These are phyloP conservation scores for Lamprotornis superbus DNA, from an alignment of 2,113 vertebrate species.

Conservation along the genomic window DNA sequence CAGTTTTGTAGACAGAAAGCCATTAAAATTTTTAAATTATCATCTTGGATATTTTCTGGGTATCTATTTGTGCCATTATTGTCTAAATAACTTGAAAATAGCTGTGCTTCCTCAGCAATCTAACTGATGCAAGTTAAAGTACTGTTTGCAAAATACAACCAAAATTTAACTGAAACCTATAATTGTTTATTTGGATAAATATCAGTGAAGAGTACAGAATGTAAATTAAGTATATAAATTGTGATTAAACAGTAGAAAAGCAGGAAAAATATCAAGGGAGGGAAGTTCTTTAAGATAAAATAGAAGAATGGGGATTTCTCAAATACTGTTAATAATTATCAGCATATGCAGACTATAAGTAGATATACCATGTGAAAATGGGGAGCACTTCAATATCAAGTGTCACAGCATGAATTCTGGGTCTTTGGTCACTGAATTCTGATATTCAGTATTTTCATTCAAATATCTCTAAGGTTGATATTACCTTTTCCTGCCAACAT, in stretches of 20 bases:
- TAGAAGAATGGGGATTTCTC: neutral
- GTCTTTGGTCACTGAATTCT: neutral
- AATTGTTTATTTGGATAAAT: neutral
- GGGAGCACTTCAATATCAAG: neutral
- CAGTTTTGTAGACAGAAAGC: neutral
- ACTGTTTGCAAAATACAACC: neutral
- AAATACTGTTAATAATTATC: neutral
- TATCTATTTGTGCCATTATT: neutral
- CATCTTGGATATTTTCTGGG: neutral
- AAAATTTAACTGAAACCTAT: neutral
- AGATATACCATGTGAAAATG: neutral
- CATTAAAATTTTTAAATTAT: neutral
- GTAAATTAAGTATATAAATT: neutral
- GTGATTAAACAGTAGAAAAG: neutral
- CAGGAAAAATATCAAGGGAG: neutral
- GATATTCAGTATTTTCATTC: neutral
- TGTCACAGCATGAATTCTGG: neutral
- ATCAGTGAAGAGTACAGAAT: neutral
- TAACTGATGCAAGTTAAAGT: neutral
- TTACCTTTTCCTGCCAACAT: neutral
- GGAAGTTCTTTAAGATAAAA: neutral
- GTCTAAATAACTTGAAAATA: neutral
- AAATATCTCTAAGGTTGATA: neutral
- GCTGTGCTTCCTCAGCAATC: neutral
- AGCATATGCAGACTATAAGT: neutral